Conservation (phyloP, 2,113 vertebrate species). For the Grantiella picta region DNA sequence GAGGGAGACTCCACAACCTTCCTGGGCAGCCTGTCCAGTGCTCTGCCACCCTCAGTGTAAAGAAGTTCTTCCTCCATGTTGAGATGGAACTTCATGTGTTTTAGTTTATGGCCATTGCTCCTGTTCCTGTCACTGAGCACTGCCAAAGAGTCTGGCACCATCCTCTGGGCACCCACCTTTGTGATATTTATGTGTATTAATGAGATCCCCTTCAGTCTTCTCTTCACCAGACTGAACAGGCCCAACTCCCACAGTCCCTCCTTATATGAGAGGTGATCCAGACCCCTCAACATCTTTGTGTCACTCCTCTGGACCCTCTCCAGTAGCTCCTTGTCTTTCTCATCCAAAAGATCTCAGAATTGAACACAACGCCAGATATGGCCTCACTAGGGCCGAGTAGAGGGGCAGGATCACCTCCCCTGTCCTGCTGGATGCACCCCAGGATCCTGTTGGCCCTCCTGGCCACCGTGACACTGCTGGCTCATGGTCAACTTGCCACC, state of each 20-base stretch:
- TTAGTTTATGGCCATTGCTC: background rate
- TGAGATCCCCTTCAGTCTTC: background rate
- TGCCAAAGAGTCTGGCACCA: background rate
- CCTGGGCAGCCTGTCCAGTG: background rate
- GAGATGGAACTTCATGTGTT: background rate
- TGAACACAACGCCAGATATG: background rate
- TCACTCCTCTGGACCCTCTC: background rate
- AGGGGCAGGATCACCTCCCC: background rate
- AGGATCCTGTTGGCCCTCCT: background rate
- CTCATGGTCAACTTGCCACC: background rate
- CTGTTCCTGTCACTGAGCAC: background rate
- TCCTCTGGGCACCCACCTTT: background rate
- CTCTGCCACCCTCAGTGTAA: background rate
- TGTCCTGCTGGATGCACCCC: accelerated
- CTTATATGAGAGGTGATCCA: background rate
- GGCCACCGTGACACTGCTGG: background rate
- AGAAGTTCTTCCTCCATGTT: background rate
- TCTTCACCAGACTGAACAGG: background rate
- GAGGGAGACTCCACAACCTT: background rate
- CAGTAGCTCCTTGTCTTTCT: background rate
- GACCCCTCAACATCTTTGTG: background rate
- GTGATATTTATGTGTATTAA: background rate
- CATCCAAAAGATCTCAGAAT: background rate
- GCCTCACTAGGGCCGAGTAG: background rate
- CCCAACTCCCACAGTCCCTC: background rate